Evolutionary conservation across 2,888 invertebrate genomes (phyloP).

Genomic region (Rhagonycha fulva): DNA sequence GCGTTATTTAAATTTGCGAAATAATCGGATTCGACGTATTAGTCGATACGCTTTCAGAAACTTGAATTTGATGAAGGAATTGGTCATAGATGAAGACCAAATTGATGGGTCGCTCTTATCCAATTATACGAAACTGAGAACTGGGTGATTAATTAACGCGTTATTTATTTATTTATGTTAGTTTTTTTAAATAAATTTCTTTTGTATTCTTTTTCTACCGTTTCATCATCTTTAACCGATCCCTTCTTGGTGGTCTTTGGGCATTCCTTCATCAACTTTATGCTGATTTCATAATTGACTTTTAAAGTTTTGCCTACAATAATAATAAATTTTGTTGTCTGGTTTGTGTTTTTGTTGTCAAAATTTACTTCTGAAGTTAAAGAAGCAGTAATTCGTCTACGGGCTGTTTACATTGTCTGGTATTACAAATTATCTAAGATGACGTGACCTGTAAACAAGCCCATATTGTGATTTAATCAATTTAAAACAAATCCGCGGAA

Average conservation of each 20-base stretch:
- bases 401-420: background rate
- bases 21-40: background rate
- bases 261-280: too few species aligned
- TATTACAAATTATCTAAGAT: background rate
- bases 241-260: too few species aligned
- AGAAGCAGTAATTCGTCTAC: too few species aligned
- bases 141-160: background rate
- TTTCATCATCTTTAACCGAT: too few species aligned
- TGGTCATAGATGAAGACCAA: background rate
- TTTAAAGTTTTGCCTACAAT: too few species aligned
- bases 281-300: too few species aligned
- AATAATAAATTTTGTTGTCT: too few species aligned
- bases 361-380: too few species aligned
- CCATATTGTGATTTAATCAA: background rate
- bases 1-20: slow-evolving; percentile 7
- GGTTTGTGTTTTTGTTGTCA: too few species aligned
- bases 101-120: background rate
- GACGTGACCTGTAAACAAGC: background rate
- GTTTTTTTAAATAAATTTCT: too few species aligned
- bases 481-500: background rate
- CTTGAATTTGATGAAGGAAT: background rate
- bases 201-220: too few species aligned
- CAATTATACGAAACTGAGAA: background rate
- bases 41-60: background rate
- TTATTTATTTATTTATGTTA: background rate